Conservation (phyloP, 2,113 vertebrate species). For the Periophthalmodon schlosseri region DNA sequence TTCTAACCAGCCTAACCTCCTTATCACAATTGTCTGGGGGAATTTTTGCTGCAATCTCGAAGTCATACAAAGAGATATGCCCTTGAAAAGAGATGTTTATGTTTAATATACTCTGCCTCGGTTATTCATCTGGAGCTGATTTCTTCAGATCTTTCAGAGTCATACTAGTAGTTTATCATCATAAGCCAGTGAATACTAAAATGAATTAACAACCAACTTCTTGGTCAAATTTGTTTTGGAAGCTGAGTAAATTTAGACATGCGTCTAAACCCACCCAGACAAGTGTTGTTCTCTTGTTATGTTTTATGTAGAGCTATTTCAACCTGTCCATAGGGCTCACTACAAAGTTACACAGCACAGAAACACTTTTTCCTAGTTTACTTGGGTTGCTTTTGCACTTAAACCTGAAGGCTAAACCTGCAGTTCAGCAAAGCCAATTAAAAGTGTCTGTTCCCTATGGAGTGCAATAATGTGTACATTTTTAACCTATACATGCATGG, state of each 20-base stretch:
- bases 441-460: slow-evolving; percentile 23
- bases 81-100: neutral
- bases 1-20: neutral
- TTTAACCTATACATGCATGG: slow-evolving; percentile 29
- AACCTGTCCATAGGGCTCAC: slow-evolving; percentile 49
- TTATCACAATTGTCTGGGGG: neutral
- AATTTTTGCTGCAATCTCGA: neutral
- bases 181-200: neutral
- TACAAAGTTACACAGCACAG: slow-evolving; percentile 48
- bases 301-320: neutral
- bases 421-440: slow-evolving; percentile 39
- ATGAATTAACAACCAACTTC: too few species aligned
- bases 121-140: too few species aligned
- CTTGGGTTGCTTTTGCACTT: slow-evolving; percentile 3
- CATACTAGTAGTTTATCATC: neutral
- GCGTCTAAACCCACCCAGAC: neutral
- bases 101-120: neutral
- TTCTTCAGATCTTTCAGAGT: too few species aligned
- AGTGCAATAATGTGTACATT: slow-evolving; percentile 47
- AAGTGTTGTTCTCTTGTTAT: neutral
- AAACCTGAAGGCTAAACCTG: slow-evolving; percentile 2
- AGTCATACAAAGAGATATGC: neutral
- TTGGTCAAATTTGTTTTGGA: neutral
- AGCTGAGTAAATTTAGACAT: neutral
- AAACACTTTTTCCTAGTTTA: slow-evolving; percentile 8